These are phyloP conservation scores for Subacronicta megacephala DNA, from an alignment of 2,888 invertebrate species.

Conservation along the genomic window DNA sequence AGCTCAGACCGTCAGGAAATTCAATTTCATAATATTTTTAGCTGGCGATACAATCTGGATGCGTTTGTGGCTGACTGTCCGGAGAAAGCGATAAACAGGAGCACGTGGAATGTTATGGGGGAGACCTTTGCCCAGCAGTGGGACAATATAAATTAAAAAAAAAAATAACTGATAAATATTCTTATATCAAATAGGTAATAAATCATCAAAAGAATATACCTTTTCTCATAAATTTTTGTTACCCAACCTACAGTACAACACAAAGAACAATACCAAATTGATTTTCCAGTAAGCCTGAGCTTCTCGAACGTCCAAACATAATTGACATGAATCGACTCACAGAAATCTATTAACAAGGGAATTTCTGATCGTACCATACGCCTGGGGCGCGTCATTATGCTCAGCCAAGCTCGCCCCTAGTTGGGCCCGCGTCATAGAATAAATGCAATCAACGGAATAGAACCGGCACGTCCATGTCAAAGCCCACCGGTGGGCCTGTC, in stretches of 20 bases:
- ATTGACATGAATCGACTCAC: conserved; percentile 48
- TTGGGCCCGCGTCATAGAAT: conserved; percentile 62
- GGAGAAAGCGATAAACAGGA: too few species aligned
- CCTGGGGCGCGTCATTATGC: conserved; percentile 50
- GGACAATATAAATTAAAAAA: too few species aligned
- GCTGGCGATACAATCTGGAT: too few species aligned
- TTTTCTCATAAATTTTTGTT: background rate
- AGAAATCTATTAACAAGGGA: conserved; percentile 55
- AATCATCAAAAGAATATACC: too few species aligned
- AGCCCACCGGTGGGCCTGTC: conserved; percentile 57
- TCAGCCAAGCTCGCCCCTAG: conserved; percentile 41
- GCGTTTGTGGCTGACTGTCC: too few species aligned
- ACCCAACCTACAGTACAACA: background rate
- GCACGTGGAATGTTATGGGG: too few species aligned
- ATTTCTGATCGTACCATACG: conserved; percentile 44
- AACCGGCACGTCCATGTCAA: conserved; percentile 67
- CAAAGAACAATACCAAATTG: conserved; percentile 37
- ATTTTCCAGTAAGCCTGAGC: conserved; percentile 31
- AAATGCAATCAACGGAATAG: conserved; percentile 69
- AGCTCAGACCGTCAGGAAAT: too few species aligned
- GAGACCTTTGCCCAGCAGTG: too few species aligned
- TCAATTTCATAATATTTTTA: too few species aligned
- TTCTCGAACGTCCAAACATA: conserved; percentile 35
- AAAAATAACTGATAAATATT: too few species aligned
- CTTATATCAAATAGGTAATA: too few species aligned